phyloP scores from a whole-genome alignment of 2,797 vertebrate genomes.

The Falco novaeseelandiae region DNA sequence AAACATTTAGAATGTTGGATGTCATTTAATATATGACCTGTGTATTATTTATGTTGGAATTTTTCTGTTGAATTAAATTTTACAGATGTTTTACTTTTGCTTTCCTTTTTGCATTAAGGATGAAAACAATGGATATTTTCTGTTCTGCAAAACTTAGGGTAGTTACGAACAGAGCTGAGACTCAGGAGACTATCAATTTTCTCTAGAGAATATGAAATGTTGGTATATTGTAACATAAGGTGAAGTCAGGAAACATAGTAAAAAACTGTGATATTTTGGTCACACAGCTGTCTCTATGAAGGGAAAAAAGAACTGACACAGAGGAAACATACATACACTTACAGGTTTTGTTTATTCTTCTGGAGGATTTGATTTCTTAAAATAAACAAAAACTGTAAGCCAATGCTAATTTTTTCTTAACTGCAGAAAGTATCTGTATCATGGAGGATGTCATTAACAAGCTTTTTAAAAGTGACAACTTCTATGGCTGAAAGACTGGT shows the following conservation, averaged over 20 bases:
- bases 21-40: background rate
- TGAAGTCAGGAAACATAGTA: background rate
- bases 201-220: background rate
- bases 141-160: background rate
- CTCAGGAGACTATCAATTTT: background rate
- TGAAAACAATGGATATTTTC: background rate
- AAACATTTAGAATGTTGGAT: background rate
- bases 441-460: background rate
- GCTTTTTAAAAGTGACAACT: background rate
- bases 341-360: slow-evolving; percentile 8
- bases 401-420: background rate
- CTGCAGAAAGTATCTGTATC: background rate
- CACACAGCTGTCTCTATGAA: background rate
- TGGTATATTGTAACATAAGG: background rate
- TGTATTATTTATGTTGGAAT: background rate
- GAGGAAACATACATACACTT: background rate
- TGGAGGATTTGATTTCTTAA: background rate
- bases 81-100: background rate
- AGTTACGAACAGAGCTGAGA: background rate
- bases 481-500: background rate
- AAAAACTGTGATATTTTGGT: slow-evolving; percentile 1
- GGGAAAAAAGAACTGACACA: background rate
- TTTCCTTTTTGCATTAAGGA: background rate
- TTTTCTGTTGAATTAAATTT: background rate
- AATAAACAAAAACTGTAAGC: background rate